Evolutionary conservation across 2,797 vertebrate genomes (phyloP), one percentile per base, ranked within the genome.

Genomic region (Zalophus californianus): DNA sequence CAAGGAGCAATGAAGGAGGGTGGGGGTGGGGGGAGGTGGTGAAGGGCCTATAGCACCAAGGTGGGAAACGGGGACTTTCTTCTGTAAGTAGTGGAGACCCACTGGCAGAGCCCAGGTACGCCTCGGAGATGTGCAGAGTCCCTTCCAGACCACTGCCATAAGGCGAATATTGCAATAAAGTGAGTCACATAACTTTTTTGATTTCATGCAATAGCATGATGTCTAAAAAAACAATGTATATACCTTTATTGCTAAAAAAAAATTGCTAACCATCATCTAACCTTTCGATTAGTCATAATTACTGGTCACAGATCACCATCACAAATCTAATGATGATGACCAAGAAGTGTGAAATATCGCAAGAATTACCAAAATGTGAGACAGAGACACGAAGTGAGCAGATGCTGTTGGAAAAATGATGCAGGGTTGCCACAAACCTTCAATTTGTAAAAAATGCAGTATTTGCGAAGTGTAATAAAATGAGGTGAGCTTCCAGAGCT

Each of bases 1-100:
- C n/a, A 7, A 21, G 12, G 2, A 14, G 78, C 15, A 32, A 18
- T 0, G 13, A 14, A 50, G 8, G 11, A 3, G 44, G 35, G 3
- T 1, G 3, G n/a, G 6, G 7, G 29, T 52, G 50, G n/a, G 1
- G 18, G 32, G 35, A 32, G 13, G 20, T 1, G 12, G 13, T 0
- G 29, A 35, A 3, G 18, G 72, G 23, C n/a, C 62, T 11, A 18
- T 1, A 16, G 73, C 3, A 2, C 48, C 52, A 8, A 4, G 20
- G 38, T 23, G 1, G 86, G 44, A 25, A 1, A 38, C 14, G 0
- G 2, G 52, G 5, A 8, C 60, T 38, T 13, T 27, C 41, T 60
- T 79, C 38, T 23, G 6, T 66, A 54, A 35, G 44, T 14, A 7
- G 32, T 2, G 1, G 41, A 35, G 29, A 75, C 50, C 56, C 23